These are phyloP conservation scores for Trichogramma pretiosum DNA, from an alignment of 1,140 invertebrate genomes.

Conservation along the genomic window DNA sequence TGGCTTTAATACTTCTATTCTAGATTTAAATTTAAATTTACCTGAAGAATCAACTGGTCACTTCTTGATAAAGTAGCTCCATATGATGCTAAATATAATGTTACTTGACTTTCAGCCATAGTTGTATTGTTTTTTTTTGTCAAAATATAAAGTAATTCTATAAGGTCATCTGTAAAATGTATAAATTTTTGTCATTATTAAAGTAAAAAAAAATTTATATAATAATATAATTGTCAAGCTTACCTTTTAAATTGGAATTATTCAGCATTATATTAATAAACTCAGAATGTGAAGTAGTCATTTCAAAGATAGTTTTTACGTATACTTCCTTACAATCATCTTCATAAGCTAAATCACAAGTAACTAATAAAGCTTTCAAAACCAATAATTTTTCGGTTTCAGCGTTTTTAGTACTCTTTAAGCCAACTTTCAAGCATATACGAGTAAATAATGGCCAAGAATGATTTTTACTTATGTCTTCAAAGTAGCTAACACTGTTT, in stretches of 20 bases:
- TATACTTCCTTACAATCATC: constrained; percentile 42
- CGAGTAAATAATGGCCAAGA: constrained; percentile 60
- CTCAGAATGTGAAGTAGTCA: constrained; percentile 66
- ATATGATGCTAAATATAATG: constrained; percentile 63
- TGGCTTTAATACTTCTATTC: constrained; percentile 9
- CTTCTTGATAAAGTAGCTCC: constrained; percentile 54
- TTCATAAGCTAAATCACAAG: constrained; percentile 52
- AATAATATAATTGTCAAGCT: constrained; percentile 36
- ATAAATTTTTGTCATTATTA: constrained; percentile 5
- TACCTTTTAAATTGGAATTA: constrained; percentile 39
- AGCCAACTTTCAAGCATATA: constrained; percentile 53
- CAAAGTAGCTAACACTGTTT: constrained; percentile 37
- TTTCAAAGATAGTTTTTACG: constrained; percentile 54
- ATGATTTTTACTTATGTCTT: constrained; percentile 45
- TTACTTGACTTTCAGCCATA: constrained; percentile 56
- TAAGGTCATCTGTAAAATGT: constrained; percentile 41
- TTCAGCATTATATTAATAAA: constrained; percentile 59
- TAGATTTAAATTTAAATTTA: constrained; percentile 20
- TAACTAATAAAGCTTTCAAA: constrained; percentile 46
- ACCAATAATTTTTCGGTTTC: constrained; percentile 35
- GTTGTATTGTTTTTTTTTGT: constrained; percentile 52
- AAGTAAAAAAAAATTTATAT: constrained; percentile 3
- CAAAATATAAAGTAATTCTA: constrained; percentile 53
- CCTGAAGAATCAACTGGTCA: constrained; percentile 55
- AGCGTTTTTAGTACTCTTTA: constrained; percentile 48